Evolutionary conservation across 2,888 invertebrate genomes (phyloP).

Genomic region (Amphipyra berbera): DNA sequence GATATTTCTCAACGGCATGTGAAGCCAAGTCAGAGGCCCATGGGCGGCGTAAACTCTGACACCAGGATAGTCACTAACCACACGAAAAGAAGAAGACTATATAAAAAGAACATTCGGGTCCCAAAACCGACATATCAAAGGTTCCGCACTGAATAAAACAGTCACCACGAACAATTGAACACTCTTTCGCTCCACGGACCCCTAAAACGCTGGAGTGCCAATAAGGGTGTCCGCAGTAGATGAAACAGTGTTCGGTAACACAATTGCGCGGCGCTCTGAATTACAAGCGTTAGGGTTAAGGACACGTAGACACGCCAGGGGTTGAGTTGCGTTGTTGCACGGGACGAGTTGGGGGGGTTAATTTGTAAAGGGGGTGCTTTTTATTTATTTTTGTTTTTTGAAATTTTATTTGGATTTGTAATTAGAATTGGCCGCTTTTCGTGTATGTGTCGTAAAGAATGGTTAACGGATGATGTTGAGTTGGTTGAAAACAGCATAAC

Average conservation of each 20-base stretch:
- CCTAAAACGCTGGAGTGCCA: conserved; percentile 46
- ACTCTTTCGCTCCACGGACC: conserved; percentile 21
- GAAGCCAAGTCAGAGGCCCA: too few relatives aligned
- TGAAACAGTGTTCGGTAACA: conserved; percentile 60
- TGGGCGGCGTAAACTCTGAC: too few relatives aligned
- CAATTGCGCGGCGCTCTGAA: conserved; percentile 68
- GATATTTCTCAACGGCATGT: too few relatives aligned
- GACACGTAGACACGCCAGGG: conserved; percentile 67
- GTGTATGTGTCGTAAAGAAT: too few relatives aligned
- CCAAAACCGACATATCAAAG: too few relatives aligned
- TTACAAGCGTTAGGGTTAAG: conserved; percentile 77
- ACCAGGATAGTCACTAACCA: too few relatives aligned
- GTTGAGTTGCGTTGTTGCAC: conserved; percentile 49
- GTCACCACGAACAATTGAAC: neutral
- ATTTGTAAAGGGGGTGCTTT: conserved; percentile 42
- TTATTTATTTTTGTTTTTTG: conserved; percentile 1
- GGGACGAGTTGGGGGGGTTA: conserved; percentile 25
- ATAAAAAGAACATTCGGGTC: too few relatives aligned
- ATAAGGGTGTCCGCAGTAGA: conserved; percentile 54
- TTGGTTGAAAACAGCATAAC: too few relatives aligned
- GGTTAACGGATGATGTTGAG: too few relatives aligned
- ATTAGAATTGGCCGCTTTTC: neutral
- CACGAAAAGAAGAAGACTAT: too few relatives aligned
- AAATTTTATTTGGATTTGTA: neutral
- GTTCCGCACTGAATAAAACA: too few relatives aligned